phyloP scores from a whole-genome alignment of 2,888 invertebrate genomes.

The Drosophila infuscata region DNA sequence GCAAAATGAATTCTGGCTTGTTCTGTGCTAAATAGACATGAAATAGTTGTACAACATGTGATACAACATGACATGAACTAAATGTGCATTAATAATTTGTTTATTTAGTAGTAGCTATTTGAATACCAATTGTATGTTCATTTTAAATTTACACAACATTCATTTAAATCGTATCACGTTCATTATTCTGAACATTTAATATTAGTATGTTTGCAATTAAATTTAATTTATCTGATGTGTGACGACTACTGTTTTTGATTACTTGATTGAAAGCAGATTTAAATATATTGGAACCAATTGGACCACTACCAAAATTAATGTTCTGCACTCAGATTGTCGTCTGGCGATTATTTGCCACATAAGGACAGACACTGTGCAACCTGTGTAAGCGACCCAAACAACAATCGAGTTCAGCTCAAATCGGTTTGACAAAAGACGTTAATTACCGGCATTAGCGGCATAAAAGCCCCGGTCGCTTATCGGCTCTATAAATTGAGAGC shows the following conservation, averaged over 20 bases:
- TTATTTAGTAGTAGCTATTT: no score
- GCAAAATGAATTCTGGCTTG: neutral
- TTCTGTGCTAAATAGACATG: neutral
- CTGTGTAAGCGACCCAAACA: slow-evolving; percentile 24
- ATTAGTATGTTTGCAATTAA: neutral
- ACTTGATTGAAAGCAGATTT: neutral
- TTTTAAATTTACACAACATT: neutral
- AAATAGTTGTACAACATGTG: neutral
- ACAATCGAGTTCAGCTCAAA: slow-evolving; percentile 34
- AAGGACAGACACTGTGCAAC: slow-evolving; percentile 7
- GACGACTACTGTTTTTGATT: neutral
- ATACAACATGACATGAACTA: neutral
- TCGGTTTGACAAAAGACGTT: slow-evolving; percentile 74
- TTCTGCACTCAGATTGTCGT: neutral
- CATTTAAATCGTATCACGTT: neutral
- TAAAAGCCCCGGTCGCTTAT: slow-evolving; percentile 49
- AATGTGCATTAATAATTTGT: slow-evolving; percentile 1
- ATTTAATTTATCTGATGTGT: slow-evolving; percentile 2
- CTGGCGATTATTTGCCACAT: slow-evolving; percentile 3
- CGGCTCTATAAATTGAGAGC: slow-evolving; percentile 64
- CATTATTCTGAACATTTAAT: neutral
- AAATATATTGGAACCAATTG: neutral
- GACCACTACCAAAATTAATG: neutral
- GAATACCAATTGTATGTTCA: neutral
- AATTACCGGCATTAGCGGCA: slow-evolving; percentile 72